Conservation (phyloP, 1,140 invertebrate genomes). For the Trypoxylus dichotomus region DNA sequence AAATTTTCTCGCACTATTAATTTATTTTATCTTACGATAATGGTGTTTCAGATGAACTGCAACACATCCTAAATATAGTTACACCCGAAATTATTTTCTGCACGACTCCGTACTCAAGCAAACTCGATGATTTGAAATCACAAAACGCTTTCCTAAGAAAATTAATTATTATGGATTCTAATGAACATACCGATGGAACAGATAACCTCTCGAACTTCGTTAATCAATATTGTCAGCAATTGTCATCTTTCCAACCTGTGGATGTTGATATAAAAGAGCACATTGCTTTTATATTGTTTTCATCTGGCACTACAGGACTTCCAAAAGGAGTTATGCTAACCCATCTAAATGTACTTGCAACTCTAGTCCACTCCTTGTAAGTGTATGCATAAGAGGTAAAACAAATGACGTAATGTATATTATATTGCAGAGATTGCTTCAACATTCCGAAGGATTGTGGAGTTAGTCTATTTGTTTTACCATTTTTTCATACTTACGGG, state of each 20-base stretch:
- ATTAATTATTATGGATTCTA: constrained; percentile 38
- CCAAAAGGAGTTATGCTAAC: constrained; percentile 79
- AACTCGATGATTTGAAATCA: constrained; percentile 37
- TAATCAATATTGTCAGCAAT: background rate
- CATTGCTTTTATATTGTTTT: constrained; percentile 54
- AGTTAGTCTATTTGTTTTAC: background rate
- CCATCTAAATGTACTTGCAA: constrained; percentile 58
- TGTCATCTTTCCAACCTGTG: background rate
- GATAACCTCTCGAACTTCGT: background rate
- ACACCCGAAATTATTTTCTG: constrained; percentile 57
- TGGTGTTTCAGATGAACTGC: constrained; percentile 7
- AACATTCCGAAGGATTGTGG: background rate
- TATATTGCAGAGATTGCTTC: background rate
- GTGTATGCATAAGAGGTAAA: background rate
- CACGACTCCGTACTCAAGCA: constrained; percentile 43
- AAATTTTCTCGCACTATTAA: background rate
- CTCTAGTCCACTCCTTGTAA: background rate
- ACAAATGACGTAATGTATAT: background rate
- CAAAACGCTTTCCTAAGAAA: constrained; percentile 36
- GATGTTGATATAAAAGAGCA: constrained; percentile 34
- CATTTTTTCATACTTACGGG: constrained; percentile 24
- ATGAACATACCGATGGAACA: background rate
- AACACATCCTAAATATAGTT: constrained; percentile 47
- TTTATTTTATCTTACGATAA: background rate
- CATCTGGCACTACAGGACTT: constrained; percentile 71